These are phyloP conservation scores for Muricea muricata DNA, from an alignment of 92 coral and sea anemone species.

Conservation along the genomic window DNA sequence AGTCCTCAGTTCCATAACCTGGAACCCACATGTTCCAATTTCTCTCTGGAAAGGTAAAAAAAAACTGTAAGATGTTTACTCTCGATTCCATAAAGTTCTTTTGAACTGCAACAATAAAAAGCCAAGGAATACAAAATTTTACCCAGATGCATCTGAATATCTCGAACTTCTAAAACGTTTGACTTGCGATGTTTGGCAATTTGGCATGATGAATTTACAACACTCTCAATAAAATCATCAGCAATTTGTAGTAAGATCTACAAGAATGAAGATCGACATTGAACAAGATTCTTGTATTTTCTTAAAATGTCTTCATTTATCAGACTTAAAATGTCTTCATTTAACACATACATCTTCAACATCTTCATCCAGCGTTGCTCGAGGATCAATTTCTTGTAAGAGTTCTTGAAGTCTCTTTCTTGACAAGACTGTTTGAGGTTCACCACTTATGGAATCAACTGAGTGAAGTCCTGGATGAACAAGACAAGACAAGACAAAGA, in stretches of 20 bases:
- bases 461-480: conserved; percentile 24
- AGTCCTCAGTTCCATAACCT: conserved; percentile 95
- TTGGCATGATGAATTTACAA: conserved; percentile 92
- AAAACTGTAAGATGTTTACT: not conserved
- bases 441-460: conserved; percentile 75
- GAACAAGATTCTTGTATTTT: not conserved
- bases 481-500: not conserved
- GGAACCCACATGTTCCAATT: conserved; percentile 99
- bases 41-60: conserved; percentile 62
- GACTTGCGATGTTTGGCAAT: conserved; percentile 97
- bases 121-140: not conserved
- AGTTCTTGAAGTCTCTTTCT: conserved; percentile 92
- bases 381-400: conserved; percentile 91
- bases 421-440: conserved; percentile 84
- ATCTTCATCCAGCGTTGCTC: conserved; percentile 97
- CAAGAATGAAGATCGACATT: not conserved
- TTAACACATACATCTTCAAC: conserved; percentile 88
- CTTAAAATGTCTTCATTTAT: not conserved
- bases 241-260: conserved; percentile 93
- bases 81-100: too few species aligned
- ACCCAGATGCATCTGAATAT: conserved; percentile 94
- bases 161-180: conserved; percentile 87
- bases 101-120: too few species aligned
- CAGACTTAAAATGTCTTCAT: not conserved
- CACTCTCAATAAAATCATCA: conserved; percentile 97